Evolutionary conservation across 2,113 vertebrate genomes (phyloP).

Genomic region (Ahaetulla prasina): DNA sequence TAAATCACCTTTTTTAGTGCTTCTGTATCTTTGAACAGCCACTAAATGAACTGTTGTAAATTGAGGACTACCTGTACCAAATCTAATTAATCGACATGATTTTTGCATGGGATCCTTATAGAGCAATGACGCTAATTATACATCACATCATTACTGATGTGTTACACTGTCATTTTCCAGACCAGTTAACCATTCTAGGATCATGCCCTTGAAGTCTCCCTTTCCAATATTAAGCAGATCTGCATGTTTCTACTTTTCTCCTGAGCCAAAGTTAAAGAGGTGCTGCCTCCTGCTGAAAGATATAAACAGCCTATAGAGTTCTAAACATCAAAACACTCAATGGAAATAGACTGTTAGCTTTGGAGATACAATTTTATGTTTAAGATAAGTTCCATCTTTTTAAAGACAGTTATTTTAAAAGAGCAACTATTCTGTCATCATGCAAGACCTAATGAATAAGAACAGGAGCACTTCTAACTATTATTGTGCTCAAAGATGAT

Average conservation of each 20-base stretch:
- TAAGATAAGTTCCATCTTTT: neutral
- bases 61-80: neutral
- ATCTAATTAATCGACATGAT: neutral
- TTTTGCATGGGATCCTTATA: neutral
- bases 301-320: neutral
- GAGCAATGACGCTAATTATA: neutral
- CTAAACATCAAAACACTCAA: neutral
- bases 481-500: neutral
- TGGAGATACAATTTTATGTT: neutral
- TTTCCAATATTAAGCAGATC: neutral
- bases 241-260: neutral
- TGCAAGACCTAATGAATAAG: neutral
- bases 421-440: neutral
- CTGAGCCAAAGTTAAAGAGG: neutral
- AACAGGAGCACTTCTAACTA: neutral
- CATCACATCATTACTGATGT: neutral
- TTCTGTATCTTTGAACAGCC: neutral
- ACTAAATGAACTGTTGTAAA: neutral
- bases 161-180: neutral
- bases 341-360: neutral
- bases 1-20: neutral
- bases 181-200: neutral
- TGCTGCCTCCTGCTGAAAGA: neutral
- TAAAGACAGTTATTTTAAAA: neutral
- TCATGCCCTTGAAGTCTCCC: neutral